These are phyloP conservation scores for Apteryx owenii DNA, from an alignment of 2,113 vertebrate species.

Conservation along the genomic window DNA sequence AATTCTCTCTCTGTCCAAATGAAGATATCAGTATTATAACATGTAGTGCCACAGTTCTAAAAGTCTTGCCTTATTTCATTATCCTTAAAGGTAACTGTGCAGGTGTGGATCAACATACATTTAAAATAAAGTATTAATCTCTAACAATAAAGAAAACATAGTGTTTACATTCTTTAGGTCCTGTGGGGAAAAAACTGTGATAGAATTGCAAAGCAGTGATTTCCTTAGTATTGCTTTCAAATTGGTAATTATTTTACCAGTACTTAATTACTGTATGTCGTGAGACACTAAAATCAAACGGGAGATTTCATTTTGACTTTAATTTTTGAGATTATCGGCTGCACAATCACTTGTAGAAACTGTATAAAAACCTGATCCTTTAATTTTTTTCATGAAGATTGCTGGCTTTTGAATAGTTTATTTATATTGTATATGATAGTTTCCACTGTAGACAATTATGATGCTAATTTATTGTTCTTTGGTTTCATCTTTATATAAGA, in stretches of 20 bases:
- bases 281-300: slow-evolving; percentile 99
- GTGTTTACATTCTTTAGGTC: slow-evolving; percentile 98
- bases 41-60: slow-evolving; percentile 84
- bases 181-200: slow-evolving; percentile 87
- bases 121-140: slow-evolving; percentile 93
- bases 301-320: slow-evolving; percentile 86
- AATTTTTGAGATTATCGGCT: slow-evolving; percentile 83
- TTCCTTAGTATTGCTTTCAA: slow-evolving; percentile 87
- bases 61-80: slow-evolving; percentile 95
- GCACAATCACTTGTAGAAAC: slow-evolving; percentile 87
- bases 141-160: slow-evolving; percentile 84
- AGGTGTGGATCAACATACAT: slow-evolving; percentile 87
- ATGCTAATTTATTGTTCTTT: slow-evolving; percentile 98
- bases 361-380: slow-evolving; percentile 81
- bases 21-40: slow-evolving; percentile 89
- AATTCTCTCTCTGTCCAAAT: slow-evolving; percentile 65
- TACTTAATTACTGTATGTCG: slow-evolving; percentile 94
- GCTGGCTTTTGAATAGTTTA: slow-evolving; percentile 90
- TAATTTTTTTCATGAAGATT: slow-evolving; percentile 83
- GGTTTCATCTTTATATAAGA: slow-evolving; percentile 90
- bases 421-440: slow-evolving; percentile 96
- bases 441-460: slow-evolving; percentile 92
- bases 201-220: slow-evolving; percentile 89
- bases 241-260: slow-evolving; percentile 88
- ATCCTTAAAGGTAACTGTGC: slow-evolving; percentile 88